Conservation (phyloP, 2,888 invertebrate genomes). For the Ochropacha duplaris region DNA sequence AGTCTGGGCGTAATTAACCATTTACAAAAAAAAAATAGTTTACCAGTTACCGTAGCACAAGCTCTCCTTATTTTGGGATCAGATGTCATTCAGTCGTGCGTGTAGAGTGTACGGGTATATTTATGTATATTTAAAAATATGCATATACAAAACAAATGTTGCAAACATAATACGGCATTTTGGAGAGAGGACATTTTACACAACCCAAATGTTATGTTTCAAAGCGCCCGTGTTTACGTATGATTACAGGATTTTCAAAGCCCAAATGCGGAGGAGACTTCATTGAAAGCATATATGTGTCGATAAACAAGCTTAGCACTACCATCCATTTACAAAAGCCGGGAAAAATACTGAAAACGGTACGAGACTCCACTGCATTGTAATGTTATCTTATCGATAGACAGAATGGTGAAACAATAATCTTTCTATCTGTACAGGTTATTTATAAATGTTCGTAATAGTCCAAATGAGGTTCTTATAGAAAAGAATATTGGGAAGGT, state of each 20-base stretch:
- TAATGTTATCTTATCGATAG: not conserved
- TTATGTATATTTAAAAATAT: no score
- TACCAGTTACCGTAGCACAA: no score
- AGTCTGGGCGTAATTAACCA: no score
- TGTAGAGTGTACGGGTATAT: no score
- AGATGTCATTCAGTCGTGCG: no score
- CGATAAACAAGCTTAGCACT: conserved; percentile 60
- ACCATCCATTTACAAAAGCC: conserved; percentile 11
- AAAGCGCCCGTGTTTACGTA: conserved; percentile 35
- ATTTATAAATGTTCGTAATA: no score
- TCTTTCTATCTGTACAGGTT: no score
- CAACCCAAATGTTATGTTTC: conserved; percentile 2
- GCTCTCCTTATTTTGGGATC: no score
- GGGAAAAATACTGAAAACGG: conserved; percentile 2
- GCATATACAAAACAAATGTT: not conserved
- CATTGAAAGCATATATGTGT: conserved; percentile 59
- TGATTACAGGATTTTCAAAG: conserved; percentile 39
- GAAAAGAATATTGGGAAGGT: no score
- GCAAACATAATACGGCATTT: conserved; percentile 10
- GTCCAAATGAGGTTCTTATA: no score
- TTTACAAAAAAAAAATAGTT: no score
- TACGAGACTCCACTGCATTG: not conserved
- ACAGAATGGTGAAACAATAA: no score
- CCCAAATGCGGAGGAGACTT: conserved; percentile 14
- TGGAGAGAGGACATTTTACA: conserved; percentile 3